Conservation (phyloP, 2,113 vertebrate species). For the Recurvirostra avosetta region DNA sequence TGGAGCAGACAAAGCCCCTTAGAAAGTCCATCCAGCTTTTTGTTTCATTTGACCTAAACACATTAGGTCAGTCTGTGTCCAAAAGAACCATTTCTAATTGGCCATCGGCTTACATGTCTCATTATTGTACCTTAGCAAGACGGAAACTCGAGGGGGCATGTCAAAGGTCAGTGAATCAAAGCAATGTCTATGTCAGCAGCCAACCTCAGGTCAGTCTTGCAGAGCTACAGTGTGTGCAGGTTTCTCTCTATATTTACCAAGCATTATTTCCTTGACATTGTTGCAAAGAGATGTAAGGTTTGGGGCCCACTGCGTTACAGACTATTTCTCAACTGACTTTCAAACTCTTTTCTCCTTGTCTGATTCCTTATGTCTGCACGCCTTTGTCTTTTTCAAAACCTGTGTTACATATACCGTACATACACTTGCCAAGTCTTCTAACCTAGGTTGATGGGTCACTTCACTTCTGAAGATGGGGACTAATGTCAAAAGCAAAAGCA, state of each 20-base stretch:
- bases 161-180: conserved; percentile 49
- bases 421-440: not conserved
- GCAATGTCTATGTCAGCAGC: conserved; percentile 33
- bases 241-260: conserved; percentile 47
- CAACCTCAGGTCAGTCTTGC: conserved; percentile 52
- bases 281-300: conserved; percentile 46
- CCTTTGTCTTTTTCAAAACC: conserved; percentile 34
- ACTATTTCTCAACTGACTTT: conserved; percentile 28
- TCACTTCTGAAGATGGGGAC: conserved; percentile 20
- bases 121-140: conserved; percentile 62
- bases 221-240: conserved; percentile 23
- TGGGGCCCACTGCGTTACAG: conserved; percentile 24
- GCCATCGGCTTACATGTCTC: conserved; percentile 66
- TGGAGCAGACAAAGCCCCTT: conserved; percentile 62
- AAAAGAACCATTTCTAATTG: conserved; percentile 73
- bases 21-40: conserved; percentile 63
- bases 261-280: conserved; percentile 58
- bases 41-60: conserved; percentile 72
- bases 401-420: not conserved
- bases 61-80: conserved; percentile 67
- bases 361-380: conserved; percentile 21
- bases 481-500: not conserved
- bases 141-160: conserved; percentile 23
- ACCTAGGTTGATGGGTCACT: not conserved
- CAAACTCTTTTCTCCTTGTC: conserved; percentile 43